Base-by-base conservation (phyloP, 2,888 invertebrate species). In the Hydropsyche betteni region DNA sequence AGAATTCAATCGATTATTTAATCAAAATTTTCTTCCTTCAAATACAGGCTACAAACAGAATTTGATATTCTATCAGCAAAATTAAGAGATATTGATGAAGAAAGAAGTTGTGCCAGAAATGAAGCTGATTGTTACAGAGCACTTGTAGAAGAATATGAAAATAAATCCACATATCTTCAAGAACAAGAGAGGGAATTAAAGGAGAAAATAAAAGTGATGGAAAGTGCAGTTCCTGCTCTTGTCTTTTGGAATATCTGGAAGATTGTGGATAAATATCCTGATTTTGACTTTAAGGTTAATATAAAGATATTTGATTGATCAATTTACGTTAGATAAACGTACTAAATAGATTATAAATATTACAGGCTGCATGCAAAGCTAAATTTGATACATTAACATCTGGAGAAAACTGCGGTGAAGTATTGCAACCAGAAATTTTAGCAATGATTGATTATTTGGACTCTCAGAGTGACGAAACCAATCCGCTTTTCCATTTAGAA, bases 201-300 rank as follows among this genome's bases (percentile, higher is more conserved):
- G 72, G 85, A 86, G 69, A 87, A 90, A 76, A 81, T 91, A 71
- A 85, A 89, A 74, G 85, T 89, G 80, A 83, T 92, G 74, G 89
- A 91, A 82, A 87, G 86, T 79, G 89, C 90, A 6, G 87, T 91
- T 78, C 91, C 91, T 0, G 90, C 90, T 0, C 83, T 91, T 74
- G 87, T 91, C 81, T 86, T 89, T 34, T 91, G 89, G 87, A 90
- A 91, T 80, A 86, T 90, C 34, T 85, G 88, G 80, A 84, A 85
- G 80, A 85, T 83, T 3, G 77, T 87, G 6, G 74, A 74, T 68
- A 74, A 74, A 68, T 68, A 74, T 58, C 76, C 78, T 0, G 74
- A 74, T 64, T 70, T 76, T 64, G 73, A 74, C 68, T 75, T 75
- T 55, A 75, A 69, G 51, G 75, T 77, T 2, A 24, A 2, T 24